A percentile compares a stretch with the other conserved stretches of the same genome.
These are phyloP conservation scores for Paguma larvata DNA, from an alignment of 2,797 vertebrate species.

Conservation along the genomic window DNA sequence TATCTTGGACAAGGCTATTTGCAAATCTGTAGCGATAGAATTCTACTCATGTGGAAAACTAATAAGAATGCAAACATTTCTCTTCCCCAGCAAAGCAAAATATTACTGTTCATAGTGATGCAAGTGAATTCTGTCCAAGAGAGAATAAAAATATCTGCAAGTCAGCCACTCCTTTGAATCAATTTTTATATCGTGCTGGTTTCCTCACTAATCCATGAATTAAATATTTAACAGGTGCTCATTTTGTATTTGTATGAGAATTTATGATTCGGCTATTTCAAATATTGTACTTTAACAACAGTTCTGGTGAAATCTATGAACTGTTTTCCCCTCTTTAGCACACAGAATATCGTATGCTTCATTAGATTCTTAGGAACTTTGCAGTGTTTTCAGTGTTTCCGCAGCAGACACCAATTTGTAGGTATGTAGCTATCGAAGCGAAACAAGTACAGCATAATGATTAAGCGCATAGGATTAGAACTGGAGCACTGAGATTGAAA, in stretches of 20 bases:
- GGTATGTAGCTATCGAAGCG: background rate
- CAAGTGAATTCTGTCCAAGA: background rate
- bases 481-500: background rate
- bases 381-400: background rate
- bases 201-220: background rate
- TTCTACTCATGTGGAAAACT: background rate
- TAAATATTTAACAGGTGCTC: background rate
- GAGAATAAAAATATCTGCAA: constrained; percentile 12
- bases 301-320: background rate
- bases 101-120: background rate
- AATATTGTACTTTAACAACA: background rate
- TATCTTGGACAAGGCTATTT: background rate
- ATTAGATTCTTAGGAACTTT: background rate
- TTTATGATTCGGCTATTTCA: constrained; percentile 15
- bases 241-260: constrained; percentile 3
- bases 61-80: background rate
- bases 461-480: background rate
- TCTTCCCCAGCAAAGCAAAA: background rate
- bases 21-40: background rate
- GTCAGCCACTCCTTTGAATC: background rate
- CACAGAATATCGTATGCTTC: background rate
- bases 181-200: background rate
- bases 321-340: background rate
- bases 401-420: background rate
- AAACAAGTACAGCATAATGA: background rate